Percentiles rank a stretch among this genome's conserved stretches.
Evolutionary conservation across 2,113 vertebrate genomes (phyloP).

Genomic region (Arothron firmamentum): DNA sequence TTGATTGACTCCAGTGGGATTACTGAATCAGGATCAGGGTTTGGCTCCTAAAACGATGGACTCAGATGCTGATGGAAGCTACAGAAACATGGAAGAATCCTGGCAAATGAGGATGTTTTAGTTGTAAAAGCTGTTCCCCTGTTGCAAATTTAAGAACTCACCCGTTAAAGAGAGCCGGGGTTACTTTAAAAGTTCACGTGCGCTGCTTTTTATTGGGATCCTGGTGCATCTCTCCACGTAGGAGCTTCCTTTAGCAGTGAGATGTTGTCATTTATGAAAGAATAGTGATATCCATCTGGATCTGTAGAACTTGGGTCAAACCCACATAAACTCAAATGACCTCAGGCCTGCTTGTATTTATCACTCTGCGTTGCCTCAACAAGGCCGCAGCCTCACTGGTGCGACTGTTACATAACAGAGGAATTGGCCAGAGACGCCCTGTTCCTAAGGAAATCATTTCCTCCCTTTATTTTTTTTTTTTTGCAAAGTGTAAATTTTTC

Average conservation of each 20-base stretch:
- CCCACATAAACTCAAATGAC: constrained; percentile 57
- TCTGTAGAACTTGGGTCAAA: constrained; percentile 48
- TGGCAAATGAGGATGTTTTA: constrained; percentile 20
- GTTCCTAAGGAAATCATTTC: constrained; percentile 23
- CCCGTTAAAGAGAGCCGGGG: constrained; percentile 1
- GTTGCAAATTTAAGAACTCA: constrained; percentile 23
- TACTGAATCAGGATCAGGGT: constrained; percentile 32
- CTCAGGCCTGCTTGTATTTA: constrained; percentile 45
- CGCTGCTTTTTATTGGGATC: constrained; percentile 8
- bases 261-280: constrained; percentile 3
- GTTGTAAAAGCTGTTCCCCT: constrained; percentile 3
- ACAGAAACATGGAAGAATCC: constrained; percentile 17
- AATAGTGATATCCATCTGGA: constrained; percentile 44
- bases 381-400: constrained; percentile 28
- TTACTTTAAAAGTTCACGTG: constrained; percentile 1
- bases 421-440: constrained; percentile 45
- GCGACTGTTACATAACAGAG: constrained; percentile 53
- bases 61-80: constrained; percentile 20
- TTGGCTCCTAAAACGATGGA: constrained; percentile 26
- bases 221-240: constrained; percentile 6
- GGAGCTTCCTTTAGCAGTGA: constrained; percentile 29
- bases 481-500: neutral
- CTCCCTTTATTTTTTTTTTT: neutral
- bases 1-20: constrained; percentile 60
- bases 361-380: constrained; percentile 44